Base-by-base conservation (phyloP, 2,113 vertebrate species). In the Clarias batrachus region DNA sequence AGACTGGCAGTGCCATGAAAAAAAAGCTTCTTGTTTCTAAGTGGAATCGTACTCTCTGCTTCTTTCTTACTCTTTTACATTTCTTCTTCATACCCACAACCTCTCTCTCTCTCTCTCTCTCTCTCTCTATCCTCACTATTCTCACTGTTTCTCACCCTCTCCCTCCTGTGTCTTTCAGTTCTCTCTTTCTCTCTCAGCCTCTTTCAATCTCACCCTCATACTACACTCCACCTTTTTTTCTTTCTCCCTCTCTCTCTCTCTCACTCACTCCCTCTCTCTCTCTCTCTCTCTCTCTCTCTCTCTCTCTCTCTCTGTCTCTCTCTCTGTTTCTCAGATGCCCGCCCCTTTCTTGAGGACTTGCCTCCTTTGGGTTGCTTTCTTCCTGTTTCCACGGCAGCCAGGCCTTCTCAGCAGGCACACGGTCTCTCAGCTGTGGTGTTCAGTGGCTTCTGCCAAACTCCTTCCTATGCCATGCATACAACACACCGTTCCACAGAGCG, bases 321-420 rank as follows among this genome's bases (percentile, higher is more conserved):
- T 65, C 84, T 71, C 73, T 56, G 59, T 83, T 56, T 76, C 54
- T 81, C 19, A 60, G 54, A 57, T 88, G 62, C 80, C 86, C 71
- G 77, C 85, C 86, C 88, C 86, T 82, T 85, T 90, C 77, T 88
- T 71, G 79, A 85, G 87, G 68, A 65, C 85, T 88, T 88, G 54
- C 78, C 90, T 90, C 88, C 87, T 90, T 84, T 71, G 57, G 82
- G 88, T 89, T 66, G 85, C 87, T 83, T 68, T 88, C 78, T 81
- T 84, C 85, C 89, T 70, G 91, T 93, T 93, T 88, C 93, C 93
- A 93, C 89, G 88, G 92, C 90, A 93, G 91, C 90, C 66, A 85
- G 81, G 90, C 90, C 90, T 89, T 88, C 87, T 79, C 85, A 86
- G 83, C 78, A 68, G 88, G 68, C 77, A 80, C 88, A 52, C 73